Percentiles rank a stretch among this genome's conserved stretches.
phyloP scores from a whole-genome alignment of 1,140 invertebrate genomes.

The Platorchestia sp. region DNA sequence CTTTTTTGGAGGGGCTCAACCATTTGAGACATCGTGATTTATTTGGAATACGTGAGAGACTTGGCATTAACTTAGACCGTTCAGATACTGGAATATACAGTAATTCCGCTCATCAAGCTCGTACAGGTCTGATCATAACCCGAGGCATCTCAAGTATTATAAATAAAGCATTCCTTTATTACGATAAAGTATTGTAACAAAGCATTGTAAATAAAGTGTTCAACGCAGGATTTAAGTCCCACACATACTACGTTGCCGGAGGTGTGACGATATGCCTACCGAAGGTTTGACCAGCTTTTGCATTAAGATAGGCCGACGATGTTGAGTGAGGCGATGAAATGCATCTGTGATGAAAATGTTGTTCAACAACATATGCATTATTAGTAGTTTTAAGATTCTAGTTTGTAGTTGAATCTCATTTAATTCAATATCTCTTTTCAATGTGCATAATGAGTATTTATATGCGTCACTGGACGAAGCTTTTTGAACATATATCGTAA shows the following conservation, averaged over 20 bases:
- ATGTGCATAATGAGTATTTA: conserved; percentile 2
- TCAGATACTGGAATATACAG: too few relatives aligned
- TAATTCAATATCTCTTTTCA: background rate
- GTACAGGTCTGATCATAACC: background rate
- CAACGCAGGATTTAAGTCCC: background rate
- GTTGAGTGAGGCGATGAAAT: conserved; percentile 11
- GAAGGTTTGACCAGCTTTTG: background rate
- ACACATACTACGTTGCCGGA: background rate
- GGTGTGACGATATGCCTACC: background rate
- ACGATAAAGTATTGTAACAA: too few relatives aligned
- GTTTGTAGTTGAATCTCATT: background rate
- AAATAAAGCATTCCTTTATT: too few relatives aligned
- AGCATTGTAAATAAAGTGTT: background rate
- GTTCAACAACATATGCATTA: conserved; percentile 53
- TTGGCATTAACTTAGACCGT: background rate
- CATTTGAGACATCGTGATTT: background rate
- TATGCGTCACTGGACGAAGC: background rate
- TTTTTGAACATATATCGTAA: background rate
- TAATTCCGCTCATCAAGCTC: too few relatives aligned
- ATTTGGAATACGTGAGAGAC: background rate
- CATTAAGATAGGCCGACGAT: background rate
- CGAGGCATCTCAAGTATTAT: too few relatives aligned
- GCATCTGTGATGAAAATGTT: conserved; percentile 53
- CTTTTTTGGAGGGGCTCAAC: background rate
- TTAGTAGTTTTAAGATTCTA: conserved; percentile 24